phyloP scores from a whole-genome alignment of 2,113 vertebrate species.

The Ophthalmotilapia sp. region DNA sequence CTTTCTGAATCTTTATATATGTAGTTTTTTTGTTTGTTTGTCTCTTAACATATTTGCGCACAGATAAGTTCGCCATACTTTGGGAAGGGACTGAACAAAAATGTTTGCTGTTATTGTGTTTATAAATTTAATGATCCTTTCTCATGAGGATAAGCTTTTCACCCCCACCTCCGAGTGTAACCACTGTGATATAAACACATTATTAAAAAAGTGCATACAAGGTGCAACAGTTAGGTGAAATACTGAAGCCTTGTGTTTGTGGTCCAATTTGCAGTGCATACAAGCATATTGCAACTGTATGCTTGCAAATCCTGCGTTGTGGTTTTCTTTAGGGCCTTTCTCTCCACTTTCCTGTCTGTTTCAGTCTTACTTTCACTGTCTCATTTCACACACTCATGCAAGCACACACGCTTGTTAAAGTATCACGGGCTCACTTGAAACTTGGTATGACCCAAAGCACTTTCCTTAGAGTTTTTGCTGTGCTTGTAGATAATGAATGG shows the following conservation, averaged over 20 bases:
- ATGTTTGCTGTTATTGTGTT: not conserved
- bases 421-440: not conserved
- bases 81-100: not conserved
- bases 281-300: slow-evolving; percentile 12
- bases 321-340: slow-evolving; percentile 28
- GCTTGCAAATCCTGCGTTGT: slow-evolving; percentile 30
- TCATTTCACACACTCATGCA: not conserved
- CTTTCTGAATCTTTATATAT: not conserved
- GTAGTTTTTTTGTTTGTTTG: not conserved
- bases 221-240: not conserved
- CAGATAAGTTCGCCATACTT: not conserved
- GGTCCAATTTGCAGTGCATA: slow-evolving; percentile 25
- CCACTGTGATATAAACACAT: not conserved
- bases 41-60: not conserved
- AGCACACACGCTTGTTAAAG: not conserved
- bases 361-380: not conserved
- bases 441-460: not conserved
- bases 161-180: not conserved
- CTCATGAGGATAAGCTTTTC: not conserved
- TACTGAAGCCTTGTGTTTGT: not conserved
- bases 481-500: not conserved
- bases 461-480: not conserved
- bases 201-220: not conserved
- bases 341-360: slow-evolving; percentile 22
- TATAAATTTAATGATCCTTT: not conserved